Evolutionary conservation across 2,888 invertebrate species (phyloP), one percentile per base, ranked within the genome.

Genomic region (Oxystoma pomonae): DNA sequence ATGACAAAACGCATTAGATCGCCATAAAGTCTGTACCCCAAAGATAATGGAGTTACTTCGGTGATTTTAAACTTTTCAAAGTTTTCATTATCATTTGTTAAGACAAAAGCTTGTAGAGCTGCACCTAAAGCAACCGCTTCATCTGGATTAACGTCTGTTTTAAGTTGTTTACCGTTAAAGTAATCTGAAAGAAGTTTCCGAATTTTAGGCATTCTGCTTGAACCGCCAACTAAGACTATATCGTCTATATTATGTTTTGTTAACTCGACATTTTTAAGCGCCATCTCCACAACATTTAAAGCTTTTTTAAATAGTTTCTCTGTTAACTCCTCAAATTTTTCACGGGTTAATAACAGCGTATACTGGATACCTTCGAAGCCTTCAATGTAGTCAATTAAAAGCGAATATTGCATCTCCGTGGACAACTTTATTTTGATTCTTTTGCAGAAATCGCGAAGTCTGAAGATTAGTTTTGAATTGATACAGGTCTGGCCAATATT

Each of bases 71-170:
- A 61, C 55, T 65, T 60, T 21, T 68, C 63, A 17, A 71, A 63
- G 51, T 63, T 57, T 35, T 61, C 60, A 51, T 16, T 16, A 1
- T 62, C 55, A 18, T 65, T 18, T 17, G 65, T 67, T 18, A 72
- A 60, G 19, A 69, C 58, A 1, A 69, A 67, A 9, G 74, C 73
- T 59, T 73, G 70, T 16, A 74, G 59, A 16, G 71, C 71, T 3
- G 73, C 74, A n/a, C 75, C 75, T 56, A 68, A 65, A 5, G 74
- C 73, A 2, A 74, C 71, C 17, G 71, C 72, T 65, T 73, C 73
- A 53, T 73, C 72, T 1, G 73, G 73, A 64, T 75, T 70, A 16
- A 72, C 18, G n/a, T 69, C 65, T 12, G 64, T 67, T 57, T 67
- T 69, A 1, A 72, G 53, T 19, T 67, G 61, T 51, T 70, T 69